A percentile compares a stretch with the other conserved stretches of the same genome.
phyloP scores from a whole-genome alignment of 2,113 vertebrate species.

The Orthonyx spaldingii region DNA sequence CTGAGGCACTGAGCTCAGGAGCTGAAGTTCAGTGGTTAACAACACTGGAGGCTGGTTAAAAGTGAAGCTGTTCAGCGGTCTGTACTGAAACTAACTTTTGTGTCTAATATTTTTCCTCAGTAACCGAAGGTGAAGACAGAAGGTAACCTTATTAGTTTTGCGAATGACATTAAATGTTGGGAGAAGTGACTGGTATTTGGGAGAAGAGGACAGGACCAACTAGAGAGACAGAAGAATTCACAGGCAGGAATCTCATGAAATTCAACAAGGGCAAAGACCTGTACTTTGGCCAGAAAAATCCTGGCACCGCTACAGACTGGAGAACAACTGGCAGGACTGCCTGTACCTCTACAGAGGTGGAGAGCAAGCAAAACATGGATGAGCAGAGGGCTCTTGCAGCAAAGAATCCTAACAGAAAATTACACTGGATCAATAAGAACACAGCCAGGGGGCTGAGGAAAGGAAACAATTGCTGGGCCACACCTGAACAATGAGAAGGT shows the following conservation, averaged over 20 bases:
- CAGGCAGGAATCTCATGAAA: not conserved
- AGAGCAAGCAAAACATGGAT: not conserved
- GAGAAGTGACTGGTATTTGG: not conserved
- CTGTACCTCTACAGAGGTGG: not conserved
- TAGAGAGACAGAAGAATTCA: not conserved
- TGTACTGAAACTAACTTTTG: not conserved
- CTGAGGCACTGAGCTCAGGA: not conserved
- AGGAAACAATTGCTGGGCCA: not conserved
- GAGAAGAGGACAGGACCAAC: not conserved
- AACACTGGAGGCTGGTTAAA: not conserved
- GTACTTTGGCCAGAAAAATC: not conserved
- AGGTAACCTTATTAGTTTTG: not conserved
- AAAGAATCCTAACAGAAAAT: not conserved
- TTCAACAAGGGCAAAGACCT: not conserved
- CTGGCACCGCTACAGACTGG: accelerated
- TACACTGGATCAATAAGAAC: not conserved
- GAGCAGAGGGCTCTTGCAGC: not conserved
- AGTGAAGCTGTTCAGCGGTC: not conserved
- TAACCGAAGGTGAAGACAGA: not conserved
- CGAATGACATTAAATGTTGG: not conserved
- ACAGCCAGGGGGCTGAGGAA: not conserved
- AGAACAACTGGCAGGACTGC: not conserved
- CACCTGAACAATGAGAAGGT: accelerated
- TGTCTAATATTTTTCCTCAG: not conserved
- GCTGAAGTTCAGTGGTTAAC: not conserved